A percentile compares a stretch with the other conserved stretches of the same genome.
Conservation (phyloP, 53 echinoderm and acorn worm species). For the Hippasteria phrygiana region DNA sequence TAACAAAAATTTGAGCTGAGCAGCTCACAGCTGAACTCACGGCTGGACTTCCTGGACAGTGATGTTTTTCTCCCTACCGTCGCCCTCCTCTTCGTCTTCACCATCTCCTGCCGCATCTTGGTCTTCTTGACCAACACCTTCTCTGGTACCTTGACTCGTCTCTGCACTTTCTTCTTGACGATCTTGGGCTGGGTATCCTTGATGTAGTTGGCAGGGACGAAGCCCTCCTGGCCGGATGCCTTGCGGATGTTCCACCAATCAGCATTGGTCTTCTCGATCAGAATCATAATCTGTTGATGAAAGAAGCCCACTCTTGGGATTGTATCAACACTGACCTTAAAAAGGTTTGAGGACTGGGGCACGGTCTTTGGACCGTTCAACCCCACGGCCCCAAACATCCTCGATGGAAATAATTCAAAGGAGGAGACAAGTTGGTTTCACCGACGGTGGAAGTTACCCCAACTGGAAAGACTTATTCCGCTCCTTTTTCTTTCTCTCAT, state of each 20-base stretch:
- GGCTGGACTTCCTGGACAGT: slow-evolving; percentile 70
- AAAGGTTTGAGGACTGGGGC: too few relatives aligned
- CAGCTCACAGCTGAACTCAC: slow-evolving; percentile 67
- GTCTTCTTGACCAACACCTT: slow-evolving; percentile 82
- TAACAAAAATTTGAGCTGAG: too few relatives aligned
- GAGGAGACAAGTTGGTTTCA: too few relatives aligned
- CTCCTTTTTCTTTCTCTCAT: too few relatives aligned
- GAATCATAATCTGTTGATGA: slow-evolving; percentile 76
- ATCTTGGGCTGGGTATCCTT: slow-evolving; percentile 88
- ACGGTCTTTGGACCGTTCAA: too few relatives aligned
- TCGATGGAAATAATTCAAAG: too few relatives aligned
- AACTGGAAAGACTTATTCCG: too few relatives aligned
- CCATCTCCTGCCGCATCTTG: slow-evolving; percentile 73
- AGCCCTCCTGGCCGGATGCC: slow-evolving; percentile 81
- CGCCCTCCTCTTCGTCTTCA: slow-evolving; percentile 57
- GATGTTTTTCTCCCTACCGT: slow-evolving; percentile 48
- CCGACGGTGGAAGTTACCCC: too few relatives aligned
- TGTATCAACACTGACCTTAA: too few relatives aligned
- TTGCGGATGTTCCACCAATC: slow-evolving; percentile 95
- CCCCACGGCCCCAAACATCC: too few relatives aligned
- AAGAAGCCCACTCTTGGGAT: background rate
- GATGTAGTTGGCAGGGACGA: slow-evolving; percentile 91
- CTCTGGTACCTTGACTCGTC: slow-evolving; percentile 87
- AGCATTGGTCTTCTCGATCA: slow-evolving; percentile 85
- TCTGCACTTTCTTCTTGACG: slow-evolving; percentile 87